Conservation (phyloP, 2,888 invertebrate species). For the Mesorhabditis spiculigera region DNA sequence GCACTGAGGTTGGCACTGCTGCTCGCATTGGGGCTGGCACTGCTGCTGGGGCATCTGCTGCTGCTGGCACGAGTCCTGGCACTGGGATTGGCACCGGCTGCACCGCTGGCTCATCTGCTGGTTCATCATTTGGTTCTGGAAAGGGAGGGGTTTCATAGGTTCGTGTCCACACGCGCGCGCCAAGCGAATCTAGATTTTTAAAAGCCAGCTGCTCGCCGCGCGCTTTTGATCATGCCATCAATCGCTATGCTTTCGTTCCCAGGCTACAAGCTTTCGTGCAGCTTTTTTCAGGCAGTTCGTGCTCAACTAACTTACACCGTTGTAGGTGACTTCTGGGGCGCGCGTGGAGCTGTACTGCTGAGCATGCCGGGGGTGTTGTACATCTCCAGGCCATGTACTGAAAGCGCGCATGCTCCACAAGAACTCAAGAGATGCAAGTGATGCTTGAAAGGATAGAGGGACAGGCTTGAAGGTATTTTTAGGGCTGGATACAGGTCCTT, state of each 20-base stretch:
- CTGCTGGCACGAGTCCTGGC: not conserved
- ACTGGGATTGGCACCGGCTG: not conserved
- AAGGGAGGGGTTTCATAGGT: not conserved
- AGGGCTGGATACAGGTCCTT: too few species aligned
- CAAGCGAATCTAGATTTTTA: too few species aligned
- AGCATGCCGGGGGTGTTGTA: not conserved
- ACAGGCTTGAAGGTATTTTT: too few species aligned
- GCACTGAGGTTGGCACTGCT: not conserved
- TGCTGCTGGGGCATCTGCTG: not conserved
- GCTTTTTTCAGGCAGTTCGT: too few species aligned
- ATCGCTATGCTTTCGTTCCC: too few species aligned
- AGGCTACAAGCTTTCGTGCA: too few species aligned
- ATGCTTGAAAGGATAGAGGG: too few species aligned
- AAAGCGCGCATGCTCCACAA: too few species aligned
- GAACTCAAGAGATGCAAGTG: too few species aligned
- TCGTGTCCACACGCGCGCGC: too few species aligned
- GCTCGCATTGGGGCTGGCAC: not conserved
- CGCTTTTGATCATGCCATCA: too few species aligned
- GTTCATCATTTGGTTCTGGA: not conserved
- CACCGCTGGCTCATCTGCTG: not conserved
- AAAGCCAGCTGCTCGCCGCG: too few species aligned
- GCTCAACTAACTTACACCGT: not conserved
- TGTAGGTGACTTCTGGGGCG: slow-evolving; percentile 6
- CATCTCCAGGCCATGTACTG: not conserved
- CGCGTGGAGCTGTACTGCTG: not conserved